Base-by-base conservation (phyloP, 2,888 invertebrate species). In the Zaprionus obscuricornis region DNA sequence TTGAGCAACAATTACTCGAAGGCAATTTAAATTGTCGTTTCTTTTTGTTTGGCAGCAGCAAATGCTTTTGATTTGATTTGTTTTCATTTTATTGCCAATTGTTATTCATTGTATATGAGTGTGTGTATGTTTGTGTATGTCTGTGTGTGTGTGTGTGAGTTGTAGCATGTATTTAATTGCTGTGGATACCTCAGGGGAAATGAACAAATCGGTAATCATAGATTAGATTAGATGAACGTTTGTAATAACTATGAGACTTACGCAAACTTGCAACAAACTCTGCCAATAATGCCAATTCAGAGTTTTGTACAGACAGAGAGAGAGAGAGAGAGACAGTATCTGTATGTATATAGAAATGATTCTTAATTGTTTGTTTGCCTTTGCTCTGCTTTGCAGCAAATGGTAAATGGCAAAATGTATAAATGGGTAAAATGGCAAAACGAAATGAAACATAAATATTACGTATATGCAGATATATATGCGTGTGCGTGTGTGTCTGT, bases 401-500 rank as follows among this genome's bases (percentile, higher is more conserved):
- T 20, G 11, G 22, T 14, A 11, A 5, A 36, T 34, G 46, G 26
- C n/a, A n/a, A n/a, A n/a, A n/a, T 31, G 31, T 29, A 17, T 31
- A 24, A n/a, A n/a, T 51, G 10, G 18, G 5, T 54, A 17, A 24
- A 42, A 26, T 37, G 46, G 51, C 43, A 45, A 51, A 57, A 34
- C 46, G 60, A 52, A 79, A 79, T 79, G 65, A 85, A 85, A 83
- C 85, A 85, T 72, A 84, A 83, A 85, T 85, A 85, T 72, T 78
- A 79, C 84, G 84, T 72, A 85, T 79, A 62, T 71, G 74, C 50
- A n/a, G n/a, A n/a, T n/a, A n/a, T n/a, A n/a, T n/a, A n/a, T n/a
- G n/a, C n/a, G n/a, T n/a, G n/a, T n/a, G n/a, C n/a, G n/a, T n/a
- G n/a, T n/a, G n/a, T n/a, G n/a, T n/a, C n/a, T n/a, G n/a, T n/a